phyloP scores from a whole-genome alignment of 1,140 invertebrate species.

The Eriosoma lanigerum region DNA sequence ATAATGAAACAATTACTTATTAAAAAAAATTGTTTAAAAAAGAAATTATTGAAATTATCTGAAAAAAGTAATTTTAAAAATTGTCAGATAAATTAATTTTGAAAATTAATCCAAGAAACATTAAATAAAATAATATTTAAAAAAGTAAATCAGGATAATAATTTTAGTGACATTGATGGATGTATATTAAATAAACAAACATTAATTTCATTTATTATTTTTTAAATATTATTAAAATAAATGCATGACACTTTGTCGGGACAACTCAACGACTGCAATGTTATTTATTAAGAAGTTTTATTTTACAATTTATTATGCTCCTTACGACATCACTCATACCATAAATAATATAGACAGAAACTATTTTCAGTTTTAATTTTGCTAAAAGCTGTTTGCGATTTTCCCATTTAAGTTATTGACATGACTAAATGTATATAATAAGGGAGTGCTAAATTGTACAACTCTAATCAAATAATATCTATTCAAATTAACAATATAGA shows the following conservation, averaged over 20 bases:
- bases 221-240: constrained; percentile 38
- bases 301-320: constrained; percentile 43
- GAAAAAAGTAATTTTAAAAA: background rate
- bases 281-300: constrained; percentile 43
- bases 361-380: constrained; percentile 41
- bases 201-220: constrained; percentile 38
- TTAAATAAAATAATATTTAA: constrained; percentile 29
- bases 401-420: constrained; percentile 38
- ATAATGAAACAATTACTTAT: background rate
- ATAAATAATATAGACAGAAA: constrained; percentile 41
- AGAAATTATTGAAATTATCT: no score
- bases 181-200: constrained; percentile 26
- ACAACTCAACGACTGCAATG: constrained; percentile 19
- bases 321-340: constrained; percentile 31
- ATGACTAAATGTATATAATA: constrained; percentile 23
- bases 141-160: constrained; percentile 9
- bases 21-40: no score
- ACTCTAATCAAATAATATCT: constrained; percentile 20
- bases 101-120: background rate
- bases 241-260: constrained; percentile 38
- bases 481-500: constrained; percentile 29
- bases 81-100: background rate
- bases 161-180: constrained; percentile 32
- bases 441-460: constrained; percentile 5
- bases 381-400: constrained; percentile 43